Conservation (phyloP, 2,888 invertebrate genomes). For the Homarus gammarus region DNA sequence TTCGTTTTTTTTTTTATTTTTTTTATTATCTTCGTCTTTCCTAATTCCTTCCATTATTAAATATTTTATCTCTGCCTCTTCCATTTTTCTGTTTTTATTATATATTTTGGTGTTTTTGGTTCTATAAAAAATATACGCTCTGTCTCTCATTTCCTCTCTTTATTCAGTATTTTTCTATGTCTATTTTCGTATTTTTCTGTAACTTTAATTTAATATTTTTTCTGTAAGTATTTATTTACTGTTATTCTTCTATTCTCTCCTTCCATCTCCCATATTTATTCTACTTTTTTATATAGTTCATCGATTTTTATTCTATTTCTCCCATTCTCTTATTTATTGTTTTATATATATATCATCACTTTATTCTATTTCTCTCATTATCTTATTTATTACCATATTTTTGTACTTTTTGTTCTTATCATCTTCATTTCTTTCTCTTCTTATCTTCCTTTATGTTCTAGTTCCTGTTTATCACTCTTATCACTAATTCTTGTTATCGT, state of each 20-base stretch:
- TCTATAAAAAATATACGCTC: too few relatives aligned
- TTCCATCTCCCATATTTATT: too few relatives aligned
- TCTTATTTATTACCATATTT: background rate
- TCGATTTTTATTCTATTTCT: background rate
- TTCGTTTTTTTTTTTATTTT: background rate
- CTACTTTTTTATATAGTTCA: background rate
- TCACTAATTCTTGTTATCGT: too few relatives aligned
- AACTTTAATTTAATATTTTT: background rate
- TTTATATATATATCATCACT: too few relatives aligned
- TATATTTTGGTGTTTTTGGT: too few relatives aligned
- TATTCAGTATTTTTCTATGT: background rate
- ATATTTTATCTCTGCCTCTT: too few relatives aligned
- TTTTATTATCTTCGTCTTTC: too few relatives aligned
- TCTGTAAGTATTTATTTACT: background rate
- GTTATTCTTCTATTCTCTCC: too few relatives aligned
- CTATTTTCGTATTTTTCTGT: background rate
- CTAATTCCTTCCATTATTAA: too few relatives aligned
- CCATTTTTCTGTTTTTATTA: too few relatives aligned
- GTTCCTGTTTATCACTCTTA: background rate
- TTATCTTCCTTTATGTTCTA: background rate
- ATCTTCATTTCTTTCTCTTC: slow-evolving; percentile 9
- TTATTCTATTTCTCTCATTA: background rate
- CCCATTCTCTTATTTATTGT: background rate
- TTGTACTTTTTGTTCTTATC: background rate
- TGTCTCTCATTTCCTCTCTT: too few relatives aligned